These are phyloP conservation scores for Trisateles emortualis DNA, from an alignment of 2,888 invertebrate species.

Conservation along the genomic window DNA sequence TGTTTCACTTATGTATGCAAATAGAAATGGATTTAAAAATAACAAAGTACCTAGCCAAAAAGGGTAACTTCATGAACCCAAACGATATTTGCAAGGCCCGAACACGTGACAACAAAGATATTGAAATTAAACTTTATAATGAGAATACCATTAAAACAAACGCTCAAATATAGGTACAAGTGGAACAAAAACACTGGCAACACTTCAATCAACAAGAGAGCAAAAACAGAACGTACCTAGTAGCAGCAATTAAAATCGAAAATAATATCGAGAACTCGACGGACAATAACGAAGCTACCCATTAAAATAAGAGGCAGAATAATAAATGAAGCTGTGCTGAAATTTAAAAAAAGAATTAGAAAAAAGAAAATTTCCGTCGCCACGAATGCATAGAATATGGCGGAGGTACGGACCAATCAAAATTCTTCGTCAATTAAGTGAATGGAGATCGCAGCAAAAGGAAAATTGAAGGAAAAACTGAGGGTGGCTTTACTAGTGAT, in stretches of 20 bases:
- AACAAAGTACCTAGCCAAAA: background rate
- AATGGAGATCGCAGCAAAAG: slow-evolving; percentile 83
- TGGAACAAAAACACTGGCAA: slow-evolving; percentile 55
- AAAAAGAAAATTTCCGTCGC: slow-evolving; percentile 61
- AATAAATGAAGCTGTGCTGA: slow-evolving; percentile 76
- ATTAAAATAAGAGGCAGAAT: slow-evolving; percentile 85
- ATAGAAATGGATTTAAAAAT: background rate
- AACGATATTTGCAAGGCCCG: background rate
- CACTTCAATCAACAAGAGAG: slow-evolving; percentile 62
- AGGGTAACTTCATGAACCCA: background rate
- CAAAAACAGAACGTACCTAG: slow-evolving; percentile 59
- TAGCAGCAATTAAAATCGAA: slow-evolving; percentile 77
- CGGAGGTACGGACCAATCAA: slow-evolving; percentile 82
- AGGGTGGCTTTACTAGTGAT: slow-evolving; percentile 74
- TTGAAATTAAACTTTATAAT: slow-evolving; percentile 31
- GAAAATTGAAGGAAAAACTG: slow-evolving; percentile 85
- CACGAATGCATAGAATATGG: slow-evolving; percentile 83
- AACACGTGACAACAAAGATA: slow-evolving; percentile 11
- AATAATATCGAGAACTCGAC: slow-evolving; percentile 76
- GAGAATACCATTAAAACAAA: slow-evolving; percentile 33
- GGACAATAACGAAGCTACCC: slow-evolving; percentile 83
- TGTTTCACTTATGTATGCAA: too few relatives aligned
- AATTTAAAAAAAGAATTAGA: slow-evolving; percentile 62
- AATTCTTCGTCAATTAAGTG: slow-evolving; percentile 86
- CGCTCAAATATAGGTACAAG: slow-evolving; percentile 50